Base-by-base conservation (phyloP, 2,797 vertebrate species). In the Microctenopoma steveboyesi region DNA sequence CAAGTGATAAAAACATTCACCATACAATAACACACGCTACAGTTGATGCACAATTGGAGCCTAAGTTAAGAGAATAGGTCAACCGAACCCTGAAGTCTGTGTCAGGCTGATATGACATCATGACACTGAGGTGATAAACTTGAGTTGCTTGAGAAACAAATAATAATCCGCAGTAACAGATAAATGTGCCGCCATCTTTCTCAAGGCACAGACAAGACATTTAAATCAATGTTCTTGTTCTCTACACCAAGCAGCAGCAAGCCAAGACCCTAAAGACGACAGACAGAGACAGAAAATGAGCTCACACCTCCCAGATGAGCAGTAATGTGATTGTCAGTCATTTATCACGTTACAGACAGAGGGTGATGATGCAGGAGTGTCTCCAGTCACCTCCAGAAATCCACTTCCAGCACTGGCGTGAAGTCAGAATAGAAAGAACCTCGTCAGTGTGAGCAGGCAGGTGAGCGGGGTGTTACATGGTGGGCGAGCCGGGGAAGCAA, bases 381-480 rank as follows among this genome's bases (percentile, higher is more conserved):
- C 11, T 64, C 14, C 7, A 56, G 9, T 54, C n/a, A 15, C 58
- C 18, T 16, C 30, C 33, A 54, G 39, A 67, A 64, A 50, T 62
- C 16, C 28, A 27, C 69, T 3, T 28, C 51, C 43, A 56, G 16
- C 7, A 11, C 28, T 47, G 39, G 48, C 13, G 18, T 12, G n/a
- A 45, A 43, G 63, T 27, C 64, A 54, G 12, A 12, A 22, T 46
- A 18, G 13, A 30, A 35, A 13, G 13, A 14, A 40, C 54, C 45
- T 66, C 47, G 35, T 55, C n/a, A 22, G 16, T 49, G 0, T 16
- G 30, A 62, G 33, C 48, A 3, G 76, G 69, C 83, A 88, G 91
- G 85, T 90, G 87, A 92, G 85, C 74, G 56, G 78, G 85, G 86
- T 52, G 85, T 89, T 92, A 71, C 67, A 40, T 81, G 83, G 83